Evolutionary conservation across 2,113 vertebrate species (phyloP).

Genomic region (Neolamprologus brichardi): DNA sequence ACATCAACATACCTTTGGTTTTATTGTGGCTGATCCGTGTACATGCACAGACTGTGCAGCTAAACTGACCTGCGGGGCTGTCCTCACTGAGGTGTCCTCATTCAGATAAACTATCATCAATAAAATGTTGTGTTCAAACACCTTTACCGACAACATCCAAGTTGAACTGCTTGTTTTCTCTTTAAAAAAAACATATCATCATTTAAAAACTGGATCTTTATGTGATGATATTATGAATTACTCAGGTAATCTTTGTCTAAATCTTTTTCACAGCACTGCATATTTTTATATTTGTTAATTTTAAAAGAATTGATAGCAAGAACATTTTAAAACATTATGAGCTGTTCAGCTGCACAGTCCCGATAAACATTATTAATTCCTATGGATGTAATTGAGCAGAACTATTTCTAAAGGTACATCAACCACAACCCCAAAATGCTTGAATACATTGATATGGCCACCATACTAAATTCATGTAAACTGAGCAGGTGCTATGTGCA

Average conservation of each 20-base stretch:
- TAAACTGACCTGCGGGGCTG: background rate
- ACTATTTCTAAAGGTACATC: background rate
- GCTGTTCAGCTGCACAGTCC: background rate
- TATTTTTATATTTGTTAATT: background rate
- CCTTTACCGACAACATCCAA: background rate
- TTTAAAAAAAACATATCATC: background rate
- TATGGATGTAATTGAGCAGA: background rate
- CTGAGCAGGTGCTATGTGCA: background rate
- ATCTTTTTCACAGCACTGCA: background rate
- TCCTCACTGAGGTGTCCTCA: background rate
- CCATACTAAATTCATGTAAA: background rate
- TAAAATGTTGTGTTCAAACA: background rate
- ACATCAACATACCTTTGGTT: background rate
- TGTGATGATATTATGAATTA: background rate
- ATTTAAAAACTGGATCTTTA: background rate
- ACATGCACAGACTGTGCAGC: background rate
- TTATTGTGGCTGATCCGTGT: background rate
- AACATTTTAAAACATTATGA: background rate
- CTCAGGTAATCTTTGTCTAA: background rate
- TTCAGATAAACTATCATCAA: background rate
- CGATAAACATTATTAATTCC: background rate
- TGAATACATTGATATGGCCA: background rate
- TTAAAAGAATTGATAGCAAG: background rate
- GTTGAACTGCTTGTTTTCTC: background rate
- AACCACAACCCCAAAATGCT: background rate